Base-by-base conservation (phyloP, 2,797 vertebrate species). In the Psittacula echo region DNA sequence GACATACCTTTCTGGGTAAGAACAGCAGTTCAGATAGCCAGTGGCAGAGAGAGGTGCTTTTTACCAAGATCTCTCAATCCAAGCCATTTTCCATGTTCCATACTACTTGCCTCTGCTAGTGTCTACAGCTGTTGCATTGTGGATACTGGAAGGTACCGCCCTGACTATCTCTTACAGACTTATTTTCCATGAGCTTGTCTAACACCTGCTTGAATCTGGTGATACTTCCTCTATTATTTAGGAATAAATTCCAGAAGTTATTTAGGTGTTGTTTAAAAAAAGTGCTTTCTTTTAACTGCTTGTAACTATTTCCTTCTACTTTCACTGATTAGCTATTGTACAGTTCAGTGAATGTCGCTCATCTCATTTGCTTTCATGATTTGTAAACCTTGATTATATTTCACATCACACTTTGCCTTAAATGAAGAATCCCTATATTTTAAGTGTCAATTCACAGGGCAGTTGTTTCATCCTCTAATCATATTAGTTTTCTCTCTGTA, bases 401-500 rank as follows among this genome's bases (percentile, higher is more conserved):
- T 4, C 6, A n/a, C 7, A 34, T 50, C 7, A 37, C 11, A 9
- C 1, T 54, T 42, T 1, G 0, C 14, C 15, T 12, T 72, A 61
- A 81, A 68, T 20, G n/a, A 85, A 78, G 15, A 72, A 75, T 51
- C 16, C 2, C 10, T 34, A 4, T 60, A 54, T 81, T 87, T 73
- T 79, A 34, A 66, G 34, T 62, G 18, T 45, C 11, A 60, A 13
- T 8, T 58, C 27, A 67, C 2, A 29, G 56, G 17, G 12, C 5
- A 44, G 41, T 47, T 61, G 6, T 68, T 85, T 19, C 4, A 14
- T 67, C 4, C 29, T 58, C 29, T 34, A 19, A 15, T 32, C 9
- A 53, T 73, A 58, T 76, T 34, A 24, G 8, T 19, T 66, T 67
- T 75, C 12, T 26, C 10, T 60, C 23, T 64, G 29, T 37, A 22